These are phyloP conservation scores for Malthinus seriepunctatus DNA, from an alignment of 2,888 invertebrate species.

Conservation along the genomic window DNA sequence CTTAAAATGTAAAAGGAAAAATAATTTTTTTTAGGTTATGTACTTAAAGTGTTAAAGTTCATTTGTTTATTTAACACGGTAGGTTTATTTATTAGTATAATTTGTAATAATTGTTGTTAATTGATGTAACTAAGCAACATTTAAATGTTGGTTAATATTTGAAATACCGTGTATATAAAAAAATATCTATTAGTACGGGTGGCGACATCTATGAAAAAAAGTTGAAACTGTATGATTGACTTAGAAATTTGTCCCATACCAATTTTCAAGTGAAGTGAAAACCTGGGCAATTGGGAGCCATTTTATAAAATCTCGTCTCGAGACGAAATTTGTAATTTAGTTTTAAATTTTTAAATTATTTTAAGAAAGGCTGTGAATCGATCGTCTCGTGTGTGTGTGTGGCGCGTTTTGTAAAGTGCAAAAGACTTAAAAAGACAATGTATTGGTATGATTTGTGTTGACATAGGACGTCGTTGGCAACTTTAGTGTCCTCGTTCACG, in stretches of 20 bases:
- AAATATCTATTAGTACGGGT: neutral
- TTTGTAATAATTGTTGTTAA: too few relatives aligned
- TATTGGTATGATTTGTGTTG: conserved; percentile 49
- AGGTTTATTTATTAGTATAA: too few relatives aligned
- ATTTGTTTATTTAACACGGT: too few relatives aligned
- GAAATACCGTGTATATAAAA: conserved; percentile 3
- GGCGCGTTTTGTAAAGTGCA: conserved; percentile 7
- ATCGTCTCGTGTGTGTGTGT: conserved; percentile 28
- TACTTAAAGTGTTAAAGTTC: too few relatives aligned
- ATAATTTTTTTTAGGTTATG: too few relatives aligned
- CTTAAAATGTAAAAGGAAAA: too few relatives aligned
- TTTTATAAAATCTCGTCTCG: conserved; percentile 45
- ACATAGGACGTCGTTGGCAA: conserved; percentile 44
- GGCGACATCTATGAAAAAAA: conserved; percentile 23
- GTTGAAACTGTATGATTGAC: conserved; percentile 24
- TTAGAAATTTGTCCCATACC: conserved; percentile 24
- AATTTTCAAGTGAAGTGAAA: conserved; percentile 48
- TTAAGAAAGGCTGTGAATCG: conserved; percentile 34
- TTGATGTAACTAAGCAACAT: too few relatives aligned
- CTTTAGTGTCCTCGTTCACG: conserved; percentile 46
- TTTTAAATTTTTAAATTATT: conserved; percentile 26
- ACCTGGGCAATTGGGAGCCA: conserved; percentile 53
- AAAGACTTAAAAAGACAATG: conserved; percentile 35
- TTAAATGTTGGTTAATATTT: too few relatives aligned
- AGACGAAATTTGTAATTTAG: conserved; percentile 25